Evolutionary conservation across 1,140 invertebrate genomes (phyloP), one percentile per base, ranked within the genome.

Genomic region (Cyclargus thomasi): DNA sequence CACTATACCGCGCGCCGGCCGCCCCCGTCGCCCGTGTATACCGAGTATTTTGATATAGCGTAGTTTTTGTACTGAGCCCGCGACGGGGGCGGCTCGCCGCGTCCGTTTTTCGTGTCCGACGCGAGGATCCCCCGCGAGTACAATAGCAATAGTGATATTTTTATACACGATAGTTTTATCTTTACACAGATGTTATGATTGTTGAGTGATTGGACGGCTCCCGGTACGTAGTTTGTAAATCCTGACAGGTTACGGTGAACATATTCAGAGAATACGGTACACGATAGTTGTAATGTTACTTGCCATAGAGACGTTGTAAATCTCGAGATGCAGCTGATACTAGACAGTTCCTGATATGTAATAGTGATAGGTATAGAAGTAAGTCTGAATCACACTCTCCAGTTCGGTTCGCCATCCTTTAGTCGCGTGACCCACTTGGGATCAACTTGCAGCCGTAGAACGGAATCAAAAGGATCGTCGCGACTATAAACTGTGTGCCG

Each of bases 81-180:
- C 76, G 80, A 65, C 69, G 78, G 80, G 71, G 64, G 74, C 72
- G 72, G 76, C 70, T 77, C 78, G 73, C 22, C 75, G 64, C 65
- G 64, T 75, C 81, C 77, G 78, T 86, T 88, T 88, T 80, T 80
- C 81, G 83, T 89, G 80, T 85, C 81, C 76, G 78, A 69, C 67
- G 64, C 77, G 71, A 74, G 72, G 65, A 62, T 76, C 74, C 66
- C 64, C 76, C 80, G 77, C 73, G 76, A 71, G 73, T 69, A 82
- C 85, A 90, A 85, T 82, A 86, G 79, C 82, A 90, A 87, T 87
- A 88, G 83, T 83, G 70, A 88, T 90, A 90, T 90, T 90, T 90
- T 90, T 90, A 90, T 90, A 88, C 82, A 87, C 79, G 82, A 88
- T 90, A 90, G 84, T 85, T 83, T 47, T 90, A 90, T 85, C 87